A percentile compares a stretch with the other conserved stretches of the same genome.
Evolutionary conservation across 2,797 vertebrate genomes (phyloP).

Genomic region (Liparis tanakae): DNA sequence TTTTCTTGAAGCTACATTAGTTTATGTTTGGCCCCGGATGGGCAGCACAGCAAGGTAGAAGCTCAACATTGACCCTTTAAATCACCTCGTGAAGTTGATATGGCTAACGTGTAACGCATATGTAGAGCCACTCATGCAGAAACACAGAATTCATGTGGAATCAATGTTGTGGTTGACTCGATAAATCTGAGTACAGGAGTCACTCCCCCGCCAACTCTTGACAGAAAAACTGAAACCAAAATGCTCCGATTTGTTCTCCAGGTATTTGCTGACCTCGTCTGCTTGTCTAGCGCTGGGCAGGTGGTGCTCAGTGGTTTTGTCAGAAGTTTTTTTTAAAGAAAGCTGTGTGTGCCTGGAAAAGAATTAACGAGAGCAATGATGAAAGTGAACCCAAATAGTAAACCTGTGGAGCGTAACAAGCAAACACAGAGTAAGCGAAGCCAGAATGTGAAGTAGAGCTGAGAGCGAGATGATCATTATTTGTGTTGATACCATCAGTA

Average conservation of each 20-base stretch:
- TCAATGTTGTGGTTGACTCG: background rate
- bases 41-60: background rate
- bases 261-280: too few relatives aligned
- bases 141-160: background rate
- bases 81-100: too few relatives aligned
- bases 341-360: background rate
- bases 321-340: too few relatives aligned
- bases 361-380: background rate
- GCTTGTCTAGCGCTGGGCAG: too few relatives aligned
- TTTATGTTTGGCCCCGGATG: background rate
- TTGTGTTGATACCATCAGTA: too few relatives aligned
- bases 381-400: background rate
- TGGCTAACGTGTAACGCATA: background rate
- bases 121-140: background rate
- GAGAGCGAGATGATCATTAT: too few relatives aligned
- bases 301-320: too few relatives aligned
- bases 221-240: too few relatives aligned
- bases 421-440: background rate
- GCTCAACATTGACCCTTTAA: background rate
- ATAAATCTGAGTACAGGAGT: background rate
- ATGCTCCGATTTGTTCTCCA: background rate
- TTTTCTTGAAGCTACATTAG: background rate
- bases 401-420: background rate
- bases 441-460: background rate
- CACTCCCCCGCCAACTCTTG: background rate